Base-by-base conservation (phyloP, 2,113 vertebrate species). In the Mirza zaza region DNA sequence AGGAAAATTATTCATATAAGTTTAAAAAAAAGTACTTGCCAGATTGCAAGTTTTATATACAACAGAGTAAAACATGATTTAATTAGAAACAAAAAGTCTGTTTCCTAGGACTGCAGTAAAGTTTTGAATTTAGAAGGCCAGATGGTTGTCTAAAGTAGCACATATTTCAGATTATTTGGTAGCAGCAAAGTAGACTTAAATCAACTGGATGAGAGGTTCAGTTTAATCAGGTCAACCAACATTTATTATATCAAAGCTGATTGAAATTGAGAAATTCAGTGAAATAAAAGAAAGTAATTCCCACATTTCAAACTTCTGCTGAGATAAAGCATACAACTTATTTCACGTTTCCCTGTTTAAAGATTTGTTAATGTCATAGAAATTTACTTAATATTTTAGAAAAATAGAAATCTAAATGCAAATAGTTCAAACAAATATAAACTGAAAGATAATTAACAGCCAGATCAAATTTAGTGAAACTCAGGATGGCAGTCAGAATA, bases 181-280 rank as follows among this genome's bases (percentile, higher is more conserved):
- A 93, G 80, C 95, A 97, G 92, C 91, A 96, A 97, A 98, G 93
- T 67, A 97, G 86, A 97, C 96, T 98, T 98, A 98, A 98, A 98
- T 97, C 97, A 98, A 45, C 88, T 73, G 2, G 34, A 95, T 92
- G 94, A 96, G 95, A 97, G 87, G 96, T 81, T 82, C 0, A 25
- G 75, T 98, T 98, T 98, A 98, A 98, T 97, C 97, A 97, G 96
- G 97, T 98, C 97, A 98, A 96, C 94, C 81, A 96, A 98, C 94
- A 97, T 87, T 97, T 97, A 96, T 95, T 98, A 97, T 59, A 97
- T 94, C 70, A 97, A 97, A 95, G 52, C 91, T 73, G 89, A 96
- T 15, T 82, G 84, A 97, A 98, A 98, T 97, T 93, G 86, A 88
- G 89, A 95, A 97, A 97, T 97, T 92, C 68, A 68, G 71, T 57